Conservation (phyloP, 2,888 invertebrate genomes). For the Drosophila vallismaia region DNA sequence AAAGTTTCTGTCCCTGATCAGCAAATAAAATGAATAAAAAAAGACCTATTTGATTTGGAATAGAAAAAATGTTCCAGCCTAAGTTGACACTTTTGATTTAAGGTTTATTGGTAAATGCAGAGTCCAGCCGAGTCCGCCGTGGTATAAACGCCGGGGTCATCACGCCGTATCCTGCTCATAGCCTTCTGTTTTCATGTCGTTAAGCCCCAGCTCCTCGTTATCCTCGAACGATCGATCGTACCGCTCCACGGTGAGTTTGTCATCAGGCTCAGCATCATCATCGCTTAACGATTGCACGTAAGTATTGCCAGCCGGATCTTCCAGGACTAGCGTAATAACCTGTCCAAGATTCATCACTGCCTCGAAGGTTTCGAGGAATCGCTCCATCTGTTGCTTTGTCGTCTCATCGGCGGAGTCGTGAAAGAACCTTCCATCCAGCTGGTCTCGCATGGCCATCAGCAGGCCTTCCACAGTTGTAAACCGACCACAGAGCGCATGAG, state of each 20-base stretch:
- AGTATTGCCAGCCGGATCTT: slow-evolving; percentile 99
- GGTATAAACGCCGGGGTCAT: neutral
- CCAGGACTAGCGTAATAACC: slow-evolving; percentile 91
- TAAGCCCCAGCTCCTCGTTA: slow-evolving; percentile 97
- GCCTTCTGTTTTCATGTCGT: slow-evolving; percentile 97
- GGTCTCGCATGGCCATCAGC: slow-evolving; percentile 90
- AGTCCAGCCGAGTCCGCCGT: neutral
- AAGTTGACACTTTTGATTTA: slow-evolving; percentile 2
- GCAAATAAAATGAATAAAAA: neutral
- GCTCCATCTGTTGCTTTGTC: slow-evolving; percentile 85
- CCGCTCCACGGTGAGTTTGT: slow-evolving; percentile 88
- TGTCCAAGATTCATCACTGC: slow-evolving; percentile 87
- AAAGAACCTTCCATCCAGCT: slow-evolving; percentile 88
- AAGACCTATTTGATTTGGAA: neutral
- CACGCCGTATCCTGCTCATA: slow-evolving; percentile 84
- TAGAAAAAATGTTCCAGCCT: slow-evolving; percentile 1
- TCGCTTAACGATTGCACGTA: slow-evolving; percentile 93
- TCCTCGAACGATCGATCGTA: slow-evolving; percentile 95
- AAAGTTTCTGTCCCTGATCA: neutral
- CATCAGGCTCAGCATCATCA: slow-evolving; percentile 87
- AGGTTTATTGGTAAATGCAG: slow-evolving; percentile 54
- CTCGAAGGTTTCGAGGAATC: slow-evolving; percentile 88
- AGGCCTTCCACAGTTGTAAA: slow-evolving; percentile 98
- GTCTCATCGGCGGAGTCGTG: slow-evolving; percentile 89
- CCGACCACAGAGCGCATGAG: slow-evolving; percentile 93